phyloP scores from a whole-genome alignment of 2,113 vertebrate genomes.

The Carollia perspicillata region DNA sequence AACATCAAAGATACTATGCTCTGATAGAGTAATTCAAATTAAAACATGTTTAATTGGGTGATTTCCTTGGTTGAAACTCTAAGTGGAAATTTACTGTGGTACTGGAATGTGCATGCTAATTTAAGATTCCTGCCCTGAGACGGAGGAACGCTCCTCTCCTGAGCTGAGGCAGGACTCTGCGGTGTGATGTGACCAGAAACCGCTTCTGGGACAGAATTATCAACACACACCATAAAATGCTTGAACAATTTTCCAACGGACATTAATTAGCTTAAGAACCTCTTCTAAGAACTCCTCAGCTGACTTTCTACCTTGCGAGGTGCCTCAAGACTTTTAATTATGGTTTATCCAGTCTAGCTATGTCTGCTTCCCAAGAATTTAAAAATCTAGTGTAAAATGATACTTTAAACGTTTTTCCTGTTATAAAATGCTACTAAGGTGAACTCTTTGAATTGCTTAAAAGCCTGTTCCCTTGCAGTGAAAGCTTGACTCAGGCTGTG shows the following conservation, averaged over 20 bases:
- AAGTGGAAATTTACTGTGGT: background rate
- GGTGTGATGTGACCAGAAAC: background rate
- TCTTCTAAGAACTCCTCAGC: background rate
- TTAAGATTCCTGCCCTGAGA: background rate
- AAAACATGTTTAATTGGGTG: background rate
- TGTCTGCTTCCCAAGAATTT: background rate
- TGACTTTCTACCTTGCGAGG: background rate
- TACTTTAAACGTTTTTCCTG: background rate
- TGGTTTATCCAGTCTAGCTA: background rate
- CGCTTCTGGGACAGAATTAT: background rate
- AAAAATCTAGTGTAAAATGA: background rate
- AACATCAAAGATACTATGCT: background rate
- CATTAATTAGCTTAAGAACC: slow-evolving; percentile 38
- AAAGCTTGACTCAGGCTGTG: background rate
- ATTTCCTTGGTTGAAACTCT: background rate
- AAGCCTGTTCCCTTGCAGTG: background rate
- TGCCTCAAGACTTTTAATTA: background rate
- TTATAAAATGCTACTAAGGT: background rate
- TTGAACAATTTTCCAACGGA: background rate
- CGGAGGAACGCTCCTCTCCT: background rate
- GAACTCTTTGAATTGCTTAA: background rate
- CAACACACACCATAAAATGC: background rate
- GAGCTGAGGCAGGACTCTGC: background rate
- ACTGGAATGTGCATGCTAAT: background rate
- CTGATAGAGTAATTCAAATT: background rate